Percentiles rank a stretch among this genome's conserved stretches.
Conservation (phyloP, 2,888 invertebrate species). For the Bimastos eiseni region DNA sequence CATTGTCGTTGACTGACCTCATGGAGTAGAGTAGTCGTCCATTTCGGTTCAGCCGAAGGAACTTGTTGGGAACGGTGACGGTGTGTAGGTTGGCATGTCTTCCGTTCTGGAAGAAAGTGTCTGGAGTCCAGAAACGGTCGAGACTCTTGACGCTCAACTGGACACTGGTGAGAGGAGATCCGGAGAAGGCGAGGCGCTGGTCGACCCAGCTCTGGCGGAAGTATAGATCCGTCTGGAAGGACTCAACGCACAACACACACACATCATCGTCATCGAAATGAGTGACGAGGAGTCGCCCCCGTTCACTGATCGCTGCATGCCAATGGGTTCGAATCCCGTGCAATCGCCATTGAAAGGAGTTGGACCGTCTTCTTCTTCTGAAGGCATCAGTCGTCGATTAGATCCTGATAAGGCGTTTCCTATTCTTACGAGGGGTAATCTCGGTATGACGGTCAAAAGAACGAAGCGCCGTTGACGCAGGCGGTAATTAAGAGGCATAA, state of each 20-base stretch:
- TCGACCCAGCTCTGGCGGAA: slow-evolving; percentile 49
- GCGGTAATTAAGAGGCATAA: no score
- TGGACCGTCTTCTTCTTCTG: no score
- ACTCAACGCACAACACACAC: slow-evolving; percentile 37
- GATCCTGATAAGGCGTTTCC: no score
- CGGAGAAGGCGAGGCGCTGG: slow-evolving; percentile 45
- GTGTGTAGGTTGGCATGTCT: slow-evolving; percentile 92
- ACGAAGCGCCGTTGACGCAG: no score
- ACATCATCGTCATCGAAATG: no score
- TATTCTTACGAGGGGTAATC: no score
- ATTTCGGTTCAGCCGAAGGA: slow-evolving; percentile 82
- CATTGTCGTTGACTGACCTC: slow-evolving; percentile 75
- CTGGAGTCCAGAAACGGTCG: slow-evolving; percentile 55
- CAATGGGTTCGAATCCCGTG: no score
- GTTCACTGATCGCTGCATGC: no score
- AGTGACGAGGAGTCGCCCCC: no score
- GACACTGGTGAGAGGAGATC: slow-evolving; percentile 45
- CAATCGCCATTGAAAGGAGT: no score
- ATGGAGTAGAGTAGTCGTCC: slow-evolving; percentile 91
- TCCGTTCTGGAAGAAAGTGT: slow-evolving; percentile 79
- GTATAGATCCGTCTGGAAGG: slow-evolving; percentile 49
- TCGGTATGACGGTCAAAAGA: no score
- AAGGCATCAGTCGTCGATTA: no score
- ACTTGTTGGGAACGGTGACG: slow-evolving; percentile 90
- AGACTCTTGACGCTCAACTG: slow-evolving; percentile 49